Evolutionary conservation across 1,140 invertebrate species (phyloP).

Genomic region (Metaphire vulgaris): DNA sequence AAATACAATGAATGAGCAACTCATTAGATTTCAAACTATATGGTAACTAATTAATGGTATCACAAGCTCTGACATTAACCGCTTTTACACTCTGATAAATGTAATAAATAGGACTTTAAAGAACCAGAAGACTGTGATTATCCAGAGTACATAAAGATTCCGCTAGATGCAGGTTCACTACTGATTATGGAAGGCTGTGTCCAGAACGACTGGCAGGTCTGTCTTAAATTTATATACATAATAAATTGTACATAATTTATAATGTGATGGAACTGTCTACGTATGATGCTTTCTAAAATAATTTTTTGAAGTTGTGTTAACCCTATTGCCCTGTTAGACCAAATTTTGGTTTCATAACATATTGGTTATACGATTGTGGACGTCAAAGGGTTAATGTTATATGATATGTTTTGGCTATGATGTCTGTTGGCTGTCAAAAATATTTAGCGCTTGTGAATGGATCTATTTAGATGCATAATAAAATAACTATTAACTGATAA

Average conservation of each 20-base stretch:
- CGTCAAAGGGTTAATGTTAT: background rate
- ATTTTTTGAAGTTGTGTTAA: background rate
- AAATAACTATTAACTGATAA: too few species aligned
- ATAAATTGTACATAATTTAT: background rate
- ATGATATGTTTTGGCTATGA: too few species aligned
- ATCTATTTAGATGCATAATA: too few species aligned
- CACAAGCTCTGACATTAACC: too few species aligned
- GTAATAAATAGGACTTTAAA: constrained; percentile 1
- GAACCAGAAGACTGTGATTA: constrained; percentile 38
- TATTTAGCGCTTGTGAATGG: too few species aligned
- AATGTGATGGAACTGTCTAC: background rate
- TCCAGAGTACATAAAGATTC: constrained; percentile 40
- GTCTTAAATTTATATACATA: background rate
- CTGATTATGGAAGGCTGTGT: constrained; percentile 54
- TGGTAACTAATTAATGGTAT: too few species aligned
- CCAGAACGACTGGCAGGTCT: constrained; percentile 55
- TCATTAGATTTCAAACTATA: too few species aligned
- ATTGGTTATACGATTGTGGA: background rate
- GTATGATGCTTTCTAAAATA: background rate
- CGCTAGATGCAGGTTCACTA: constrained; percentile 50
- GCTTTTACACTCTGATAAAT: too few species aligned
- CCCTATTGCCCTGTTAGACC: background rate
- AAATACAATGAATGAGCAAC: too few species aligned
- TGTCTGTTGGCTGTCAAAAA: too few species aligned
- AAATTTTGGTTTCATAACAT: background rate